phyloP scores from a whole-genome alignment of 1,140 invertebrate species.

The Contarinia nasturtii region DNA sequence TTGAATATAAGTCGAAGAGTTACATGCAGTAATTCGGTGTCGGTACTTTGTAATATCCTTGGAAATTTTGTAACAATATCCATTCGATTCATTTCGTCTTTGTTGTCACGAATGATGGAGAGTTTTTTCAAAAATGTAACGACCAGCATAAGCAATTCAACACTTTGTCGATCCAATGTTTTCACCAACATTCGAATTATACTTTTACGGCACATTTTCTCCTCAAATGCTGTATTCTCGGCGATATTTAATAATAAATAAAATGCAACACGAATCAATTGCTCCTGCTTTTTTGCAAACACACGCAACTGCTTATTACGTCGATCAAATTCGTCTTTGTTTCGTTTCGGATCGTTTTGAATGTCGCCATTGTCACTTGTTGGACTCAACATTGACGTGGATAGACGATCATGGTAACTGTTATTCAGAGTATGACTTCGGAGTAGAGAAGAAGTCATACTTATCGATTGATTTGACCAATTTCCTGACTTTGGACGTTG shows the following conservation, averaged over 20 bases:
- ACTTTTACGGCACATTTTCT: slow-evolving; percentile 93
- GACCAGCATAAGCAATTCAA: slow-evolving; percentile 77
- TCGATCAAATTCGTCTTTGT: slow-evolving; percentile 67
- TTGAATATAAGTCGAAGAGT: slow-evolving; percentile 83
- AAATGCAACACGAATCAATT: slow-evolving; percentile 69
- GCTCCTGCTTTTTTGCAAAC: slow-evolving; percentile 80
- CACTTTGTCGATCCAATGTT: slow-evolving; percentile 68
- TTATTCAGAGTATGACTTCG: slow-evolving; percentile 30
- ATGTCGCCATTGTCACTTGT: slow-evolving; percentile 6
- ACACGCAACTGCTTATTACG: slow-evolving; percentile 55
- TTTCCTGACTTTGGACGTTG: slow-evolving; percentile 44
- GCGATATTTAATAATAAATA: slow-evolving; percentile 88
- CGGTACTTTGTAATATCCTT: slow-evolving; percentile 46
- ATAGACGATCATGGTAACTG: slow-evolving; percentile 42
- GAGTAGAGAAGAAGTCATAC: slow-evolving; percentile 19
- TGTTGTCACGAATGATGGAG: slow-evolving; percentile 86
- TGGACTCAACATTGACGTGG: slow-evolving; percentile 19
- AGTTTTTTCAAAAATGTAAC: slow-evolving; percentile 90
- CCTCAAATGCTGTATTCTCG: slow-evolving; percentile 84
- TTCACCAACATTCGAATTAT: slow-evolving; percentile 77
- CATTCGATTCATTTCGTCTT: slow-evolving; percentile 67
- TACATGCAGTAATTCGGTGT: slow-evolving; percentile 69
- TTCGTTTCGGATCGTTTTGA: slow-evolving; percentile 30
- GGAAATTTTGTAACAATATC: slow-evolving; percentile 59
- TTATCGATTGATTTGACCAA: slow-evolving; percentile 32